Percentiles rank a stretch among this genome's conserved stretches.
phyloP scores from a whole-genome alignment of 2,113 vertebrate genomes.

The Cisticola juncidis region DNA sequence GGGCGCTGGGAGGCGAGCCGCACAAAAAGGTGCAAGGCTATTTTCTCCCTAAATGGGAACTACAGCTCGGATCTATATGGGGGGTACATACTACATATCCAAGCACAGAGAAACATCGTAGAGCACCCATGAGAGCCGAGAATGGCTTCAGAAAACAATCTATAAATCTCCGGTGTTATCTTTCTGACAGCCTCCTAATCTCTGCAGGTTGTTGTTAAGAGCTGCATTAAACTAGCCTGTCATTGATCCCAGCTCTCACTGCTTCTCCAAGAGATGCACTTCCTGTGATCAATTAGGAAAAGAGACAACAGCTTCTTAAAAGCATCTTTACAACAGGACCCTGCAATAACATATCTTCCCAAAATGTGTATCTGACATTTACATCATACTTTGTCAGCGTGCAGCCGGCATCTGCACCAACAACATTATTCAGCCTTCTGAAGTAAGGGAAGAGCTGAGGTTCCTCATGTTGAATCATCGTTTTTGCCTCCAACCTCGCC shows the following conservation, averaged over 20 bases:
- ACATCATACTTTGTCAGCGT: background rate
- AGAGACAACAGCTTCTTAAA: conserved; percentile 33
- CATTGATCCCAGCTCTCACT: conserved; percentile 17
- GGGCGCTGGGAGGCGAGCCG: background rate
- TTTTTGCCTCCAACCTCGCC: background rate
- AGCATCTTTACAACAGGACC: background rate
- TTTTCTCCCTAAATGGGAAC: background rate
- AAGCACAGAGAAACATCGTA: background rate
- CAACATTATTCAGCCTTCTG: background rate
- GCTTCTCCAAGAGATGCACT: background rate
- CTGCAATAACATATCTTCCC: background rate
- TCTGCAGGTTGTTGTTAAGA: conserved; percentile 27
- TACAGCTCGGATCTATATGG: background rate
- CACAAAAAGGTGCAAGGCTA: background rate
- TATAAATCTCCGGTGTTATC: conserved; percentile 26
- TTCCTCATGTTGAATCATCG: background rate
- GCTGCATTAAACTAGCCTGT: conserved; percentile 32
- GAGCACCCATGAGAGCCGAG: background rate
- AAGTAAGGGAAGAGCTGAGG: background rate
- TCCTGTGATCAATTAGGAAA: conserved; percentile 43
- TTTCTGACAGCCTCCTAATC: conserved; percentile 43
- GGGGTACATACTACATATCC: background rate
- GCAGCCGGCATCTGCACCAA: background rate
- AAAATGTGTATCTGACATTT: conserved; percentile 6
- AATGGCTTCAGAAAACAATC: conserved; percentile 45